Evolutionary conservation across 2,888 invertebrate species (phyloP).

Genomic region (Perithous albicinctus): DNA sequence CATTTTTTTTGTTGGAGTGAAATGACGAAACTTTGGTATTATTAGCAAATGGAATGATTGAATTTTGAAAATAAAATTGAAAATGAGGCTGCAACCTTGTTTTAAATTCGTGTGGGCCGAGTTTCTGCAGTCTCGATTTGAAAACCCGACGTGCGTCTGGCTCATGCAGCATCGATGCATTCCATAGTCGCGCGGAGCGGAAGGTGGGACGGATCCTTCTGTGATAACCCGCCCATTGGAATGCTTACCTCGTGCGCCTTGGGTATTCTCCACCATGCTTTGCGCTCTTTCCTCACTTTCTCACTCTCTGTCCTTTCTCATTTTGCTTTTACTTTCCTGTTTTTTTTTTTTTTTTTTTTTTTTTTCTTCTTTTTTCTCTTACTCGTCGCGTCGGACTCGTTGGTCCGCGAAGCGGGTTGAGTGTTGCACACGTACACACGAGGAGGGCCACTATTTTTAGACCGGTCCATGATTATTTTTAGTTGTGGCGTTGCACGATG

Average conservation of each 20-base stretch:
- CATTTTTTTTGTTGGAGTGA: no score
- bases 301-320: slow-evolving; percentile 42
- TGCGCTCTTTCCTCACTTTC: slow-evolving; percentile 51
- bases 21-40: no score
- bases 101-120: slow-evolving; percentile 35
- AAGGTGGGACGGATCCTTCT: slow-evolving; percentile 83
- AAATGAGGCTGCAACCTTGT: no score
- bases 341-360: slow-evolving; percentile 16
- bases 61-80: no score
- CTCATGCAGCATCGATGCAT: slow-evolving; percentile 67
- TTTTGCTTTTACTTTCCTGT: no score
- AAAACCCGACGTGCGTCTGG: slow-evolving; percentile 40
- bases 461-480: slow-evolving; percentile 83
- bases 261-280: slow-evolving; percentile 61
- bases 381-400: slow-evolving; percentile 43
- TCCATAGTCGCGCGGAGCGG: slow-evolving; percentile 72
- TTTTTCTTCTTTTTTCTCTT: slow-evolving; percentile 20
- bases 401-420: slow-evolving; percentile 49
- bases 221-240: slow-evolving; percentile 84
- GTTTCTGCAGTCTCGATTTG: no score
- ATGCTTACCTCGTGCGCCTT: slow-evolving; percentile 81
- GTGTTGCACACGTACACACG: slow-evolving; percentile 40
- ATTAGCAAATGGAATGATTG: no score
- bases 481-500: slow-evolving; percentile 79
- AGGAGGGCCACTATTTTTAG: slow-evolving; percentile 80